Evolutionary conservation across 2,797 vertebrate species (phyloP), one percentile per base, ranked within the genome.

Genomic region (Myripristis jacobus): DNA sequence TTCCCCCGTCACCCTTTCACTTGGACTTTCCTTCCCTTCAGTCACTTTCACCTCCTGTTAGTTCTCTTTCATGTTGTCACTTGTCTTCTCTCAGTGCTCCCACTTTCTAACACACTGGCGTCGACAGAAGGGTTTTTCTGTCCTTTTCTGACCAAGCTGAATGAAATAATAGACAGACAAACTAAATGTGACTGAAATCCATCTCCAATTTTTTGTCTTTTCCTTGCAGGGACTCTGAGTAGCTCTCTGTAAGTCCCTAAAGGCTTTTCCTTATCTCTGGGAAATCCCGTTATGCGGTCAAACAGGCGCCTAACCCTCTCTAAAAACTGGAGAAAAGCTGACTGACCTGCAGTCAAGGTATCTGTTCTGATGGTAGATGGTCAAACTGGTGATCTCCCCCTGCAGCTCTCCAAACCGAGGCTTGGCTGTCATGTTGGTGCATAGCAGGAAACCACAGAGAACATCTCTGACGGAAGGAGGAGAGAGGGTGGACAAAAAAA

Each of bases 301-400:
- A 5, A n/a, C 1, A 16, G 18, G 3, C 43, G n/a, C 43, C 18
- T 4, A 44, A 44, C 15, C 43, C 43, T 44, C 9, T 13, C 15
- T 18, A 16, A 43, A 3, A 10, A 31, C 11, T 3, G 12, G 16
- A 11, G 18, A 53, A 25, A 46, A 48, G 7, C 43, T 3, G 18
- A 53, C 84, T 89, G 65, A 98, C 98, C 96, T 96, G 94, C 98
- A 99, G 92, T 98, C 96, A 90, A 98, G 84, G 79, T 97, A 98
- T 91, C 95, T 93, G 94, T 95, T 96, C 87, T 98, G 97, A 75
- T 98, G 96, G 91, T 96, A 96, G 91, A 98, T 94, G 46, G 96
- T 97, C 85, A 96, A 93, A 79, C 96, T 94, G 83, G 95, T 97
- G 87, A 96, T 89, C 81, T 95, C 97, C 1, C 96, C 97, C 55